Evolutionary conservation across 1,140 invertebrate genomes (phyloP).

Genomic region (honey bee (Apis mellifera)): Amel_HAv3.1 CM009934.2:7454001-7454500

Average conservation of each 20-base stretch:
- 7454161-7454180: no score
- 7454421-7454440: slow-evolving; percentile 2
- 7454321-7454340: no score
- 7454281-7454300: no score
- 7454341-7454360: no score
- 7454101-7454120: not conserved
- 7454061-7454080: not conserved
- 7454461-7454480: not conserved
- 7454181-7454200: no score
- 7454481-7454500: slow-evolving; percentile 30
- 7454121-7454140: not conserved
- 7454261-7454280: no score
- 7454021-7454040: slow-evolving; percentile 38
- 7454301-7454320: no score
- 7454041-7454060: slow-evolving; percentile 31
- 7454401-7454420: not conserved
- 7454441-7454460: not conserved
- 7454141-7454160: no score
- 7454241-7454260: no score
- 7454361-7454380: no score
- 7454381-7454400: not conserved
- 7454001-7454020: slow-evolving; percentile 61
- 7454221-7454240: no score
- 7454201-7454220: no score
- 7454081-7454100: not conserved